Percentiles rank a stretch among this genome's conserved stretches.
These are phyloP conservation scores for Cataglyphis altisquamis DNA, from an alignment of 2,888 invertebrate genomes.

Conservation along the genomic window DNA sequence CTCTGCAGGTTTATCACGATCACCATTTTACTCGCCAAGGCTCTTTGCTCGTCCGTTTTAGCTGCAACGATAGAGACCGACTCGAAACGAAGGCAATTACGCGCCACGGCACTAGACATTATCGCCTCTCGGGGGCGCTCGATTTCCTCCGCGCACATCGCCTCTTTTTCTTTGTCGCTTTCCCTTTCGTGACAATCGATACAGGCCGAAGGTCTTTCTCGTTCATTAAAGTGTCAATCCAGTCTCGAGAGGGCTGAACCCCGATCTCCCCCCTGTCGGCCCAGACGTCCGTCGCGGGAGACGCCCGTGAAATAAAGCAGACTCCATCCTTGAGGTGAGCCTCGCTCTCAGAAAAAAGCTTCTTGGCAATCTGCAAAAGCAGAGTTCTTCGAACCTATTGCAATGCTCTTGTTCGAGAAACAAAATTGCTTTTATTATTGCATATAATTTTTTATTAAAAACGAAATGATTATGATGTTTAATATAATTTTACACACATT, in stretches of 20 bases:
- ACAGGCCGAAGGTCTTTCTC: conserved; percentile 76
- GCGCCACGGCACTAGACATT: conserved; percentile 80
- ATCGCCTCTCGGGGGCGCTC: conserved; percentile 78
- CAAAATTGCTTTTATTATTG: background rate
- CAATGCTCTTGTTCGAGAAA: background rate
- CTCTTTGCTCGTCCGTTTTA: conserved; percentile 66
- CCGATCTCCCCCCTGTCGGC: conserved; percentile 1
- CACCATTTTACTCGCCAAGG: conserved; percentile 63
- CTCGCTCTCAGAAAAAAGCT: conserved; percentile 42
- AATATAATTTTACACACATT: background rate
- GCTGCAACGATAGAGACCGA: conserved; percentile 59
- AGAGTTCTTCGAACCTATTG: conserved; percentile 20
- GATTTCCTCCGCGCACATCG: conserved; percentile 74
- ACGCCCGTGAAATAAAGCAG: conserved; percentile 75
- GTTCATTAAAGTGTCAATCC: conserved; percentile 84
- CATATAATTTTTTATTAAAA: conserved; percentile 1
- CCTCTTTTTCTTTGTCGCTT: conserved; percentile 65
- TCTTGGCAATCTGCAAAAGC: conserved; percentile 53
- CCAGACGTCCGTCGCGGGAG: conserved; percentile 62
- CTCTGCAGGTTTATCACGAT: conserved; percentile 62
- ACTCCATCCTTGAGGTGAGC: conserved; percentile 61
- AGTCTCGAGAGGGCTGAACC: conserved; percentile 75
- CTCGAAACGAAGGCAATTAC: conserved; percentile 83
- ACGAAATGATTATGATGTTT: background rate
- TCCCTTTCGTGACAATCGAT: conserved; percentile 76